phyloP scores from a whole-genome alignment of 2,797 vertebrate genomes.

The Thripadectes ignobilis region DNA sequence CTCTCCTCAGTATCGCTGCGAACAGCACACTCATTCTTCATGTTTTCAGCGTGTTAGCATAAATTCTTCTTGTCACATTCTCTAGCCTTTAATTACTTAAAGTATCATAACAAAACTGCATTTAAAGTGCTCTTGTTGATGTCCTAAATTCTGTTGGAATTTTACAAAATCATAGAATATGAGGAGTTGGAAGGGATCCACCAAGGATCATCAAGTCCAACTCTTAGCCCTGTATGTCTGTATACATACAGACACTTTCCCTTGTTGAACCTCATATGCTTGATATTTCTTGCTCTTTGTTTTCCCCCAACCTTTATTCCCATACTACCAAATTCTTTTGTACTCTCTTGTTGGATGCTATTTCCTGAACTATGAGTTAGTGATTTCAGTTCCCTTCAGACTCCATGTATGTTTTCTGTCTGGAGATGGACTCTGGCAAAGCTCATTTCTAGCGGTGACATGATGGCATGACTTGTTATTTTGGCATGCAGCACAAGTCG shows the following conservation, averaged over 20 bases:
- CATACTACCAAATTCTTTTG: neutral
- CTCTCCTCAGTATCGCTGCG: neutral
- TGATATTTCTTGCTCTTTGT: neutral
- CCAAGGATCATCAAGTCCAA: neutral
- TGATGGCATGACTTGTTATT: conserved; percentile 50
- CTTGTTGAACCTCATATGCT: neutral
- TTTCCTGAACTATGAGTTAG: conserved; percentile 4
- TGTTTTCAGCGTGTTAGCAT: neutral
- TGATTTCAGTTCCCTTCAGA: conserved; percentile 39
- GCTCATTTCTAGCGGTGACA: conserved; percentile 51
- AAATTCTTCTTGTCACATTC: neutral
- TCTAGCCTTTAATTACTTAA: neutral
- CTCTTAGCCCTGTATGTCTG: neutral
- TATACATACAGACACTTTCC: too few relatives aligned
- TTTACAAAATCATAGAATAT: neutral
- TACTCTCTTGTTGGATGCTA: neutral
- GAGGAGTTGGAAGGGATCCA: neutral
- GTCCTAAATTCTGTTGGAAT: neutral
- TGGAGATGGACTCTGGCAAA: conserved; percentile 54
- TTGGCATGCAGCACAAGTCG: conserved; percentile 39
- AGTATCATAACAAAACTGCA: neutral
- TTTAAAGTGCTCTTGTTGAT: neutral
- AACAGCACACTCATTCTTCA: neutral
- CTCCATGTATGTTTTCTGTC: conserved; percentile 41
- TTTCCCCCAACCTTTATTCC: neutral